These are phyloP conservation scores for Phenganax stokvisi DNA, from an alignment of 92 coral and sea anemone species.

Conservation along the genomic window DNA sequence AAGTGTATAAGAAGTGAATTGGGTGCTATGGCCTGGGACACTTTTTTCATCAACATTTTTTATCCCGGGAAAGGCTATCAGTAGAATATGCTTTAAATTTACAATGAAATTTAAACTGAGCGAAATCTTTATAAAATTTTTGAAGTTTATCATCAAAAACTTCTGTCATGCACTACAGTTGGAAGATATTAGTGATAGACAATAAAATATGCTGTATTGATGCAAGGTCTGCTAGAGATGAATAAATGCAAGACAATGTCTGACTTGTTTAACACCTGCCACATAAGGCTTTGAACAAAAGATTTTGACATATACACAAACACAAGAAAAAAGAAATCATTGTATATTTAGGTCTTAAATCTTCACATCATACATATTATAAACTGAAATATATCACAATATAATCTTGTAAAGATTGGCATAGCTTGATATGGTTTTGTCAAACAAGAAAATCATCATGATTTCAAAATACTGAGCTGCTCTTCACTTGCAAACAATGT, in stretches of 20 bases:
- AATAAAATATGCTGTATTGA: neutral
- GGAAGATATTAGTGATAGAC: neutral
- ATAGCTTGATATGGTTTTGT: neutral
- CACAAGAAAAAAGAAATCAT: constrained; percentile 25
- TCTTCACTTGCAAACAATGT: constrained; percentile 1
- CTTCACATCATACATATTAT: neutral
- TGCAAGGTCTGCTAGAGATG: constrained; percentile 15
- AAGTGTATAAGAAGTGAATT: too few species aligned
- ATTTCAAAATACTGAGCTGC: neutral
- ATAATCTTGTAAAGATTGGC: neutral
- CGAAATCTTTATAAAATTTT: too few species aligned
- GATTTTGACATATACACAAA: constrained; percentile 31
- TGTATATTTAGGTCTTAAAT: neutral
- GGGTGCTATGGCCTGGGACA: too few species aligned
- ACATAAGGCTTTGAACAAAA: constrained; percentile 35
- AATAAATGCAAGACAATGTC: constrained; percentile 34
- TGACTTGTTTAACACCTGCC: constrained; percentile 34
- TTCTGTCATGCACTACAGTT: neutral
- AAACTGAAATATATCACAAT: neutral
- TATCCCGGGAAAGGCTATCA: too few species aligned
- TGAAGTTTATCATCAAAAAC: too few species aligned
- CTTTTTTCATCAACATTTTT: too few species aligned
- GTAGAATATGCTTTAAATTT: too few species aligned
- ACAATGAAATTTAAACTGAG: too few species aligned
- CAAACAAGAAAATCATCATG: neutral